These are phyloP conservation scores for Rhynchotus rufescens DNA, from an alignment of 2,797 vertebrate species.

Conservation along the genomic window DNA sequence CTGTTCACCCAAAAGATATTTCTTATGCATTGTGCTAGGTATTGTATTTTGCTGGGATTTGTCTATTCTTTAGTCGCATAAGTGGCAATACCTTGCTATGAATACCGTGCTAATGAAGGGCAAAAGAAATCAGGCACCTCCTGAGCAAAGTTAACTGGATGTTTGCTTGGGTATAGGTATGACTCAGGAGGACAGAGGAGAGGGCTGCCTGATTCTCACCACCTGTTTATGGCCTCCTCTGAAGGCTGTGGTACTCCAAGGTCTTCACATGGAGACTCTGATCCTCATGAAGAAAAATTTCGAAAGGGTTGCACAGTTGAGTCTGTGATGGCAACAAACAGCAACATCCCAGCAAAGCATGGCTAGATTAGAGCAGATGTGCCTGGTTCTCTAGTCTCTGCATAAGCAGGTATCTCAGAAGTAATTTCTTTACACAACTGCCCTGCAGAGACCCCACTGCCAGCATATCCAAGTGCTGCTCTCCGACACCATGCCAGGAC, in stretches of 20 bases:
- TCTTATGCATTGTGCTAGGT: neutral
- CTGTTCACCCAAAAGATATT: neutral
- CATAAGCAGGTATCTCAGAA: neutral
- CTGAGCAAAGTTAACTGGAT: neutral
- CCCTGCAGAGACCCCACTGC: neutral
- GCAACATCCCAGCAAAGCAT: neutral
- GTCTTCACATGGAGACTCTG: neutral
- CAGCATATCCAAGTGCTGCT: neutral
- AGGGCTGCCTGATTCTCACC: neutral
- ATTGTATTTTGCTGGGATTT: fast-evolving
- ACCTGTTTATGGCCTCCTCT: neutral
- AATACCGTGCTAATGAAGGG: neutral
- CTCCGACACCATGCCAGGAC: neutral
- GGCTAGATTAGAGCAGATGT: neutral
- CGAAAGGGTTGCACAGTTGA: neutral
- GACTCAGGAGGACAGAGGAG: neutral
- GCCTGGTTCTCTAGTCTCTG: neutral
- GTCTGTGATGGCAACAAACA: neutral
- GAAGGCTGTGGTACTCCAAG: neutral
- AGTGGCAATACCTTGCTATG: neutral
- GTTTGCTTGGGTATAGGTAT: fast-evolving
- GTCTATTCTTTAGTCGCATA: neutral
- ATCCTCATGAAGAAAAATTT: neutral
- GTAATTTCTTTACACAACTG: neutral
- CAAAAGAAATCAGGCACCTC: neutral